Base-by-base conservation (phyloP, 2,113 vertebrate genomes). In the Parus major region DNA sequence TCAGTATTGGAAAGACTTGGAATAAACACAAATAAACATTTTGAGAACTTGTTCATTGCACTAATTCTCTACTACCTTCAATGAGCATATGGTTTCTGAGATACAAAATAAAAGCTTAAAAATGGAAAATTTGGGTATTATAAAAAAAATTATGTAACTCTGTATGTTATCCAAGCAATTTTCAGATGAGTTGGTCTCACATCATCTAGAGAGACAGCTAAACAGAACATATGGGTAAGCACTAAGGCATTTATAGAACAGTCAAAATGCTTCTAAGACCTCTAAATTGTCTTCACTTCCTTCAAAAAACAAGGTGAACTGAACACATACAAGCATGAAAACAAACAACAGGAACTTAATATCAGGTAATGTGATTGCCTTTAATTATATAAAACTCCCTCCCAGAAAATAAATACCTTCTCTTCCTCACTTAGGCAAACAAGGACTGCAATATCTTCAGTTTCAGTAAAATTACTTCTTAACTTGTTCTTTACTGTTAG, bases 31-130 rank as follows among this genome's bases (percentile, higher is more conserved):
- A 88, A 75, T 60, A 87, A 76, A 92, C 50, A 73, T 70, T 73
- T 80, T 79, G 57, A 89, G 77, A 93, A 91, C 68, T 91, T 88
- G 29, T 70, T 75, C 24, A 78, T 44, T 91, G 29, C 20, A 49
- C 22, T 53, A 68, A 59, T 47, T 78, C 39, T 63, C 27, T 56
- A 69, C 35, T 18, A 47, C 41, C 12, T 90, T 82, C 14, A 3
- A 31, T 84, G 83, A 70, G 50, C 65, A 57, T 28, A 81, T 53
- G 85, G 60, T 72, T 86, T 96, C 93, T 91, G 80, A 64, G 85
- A 86, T 91, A 61, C n/a, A 89, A 95, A 93, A 83, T 27, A 94
- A 86, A 91, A 25, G n/a, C 31, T 71, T 63, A 68, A 19, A 81
- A 83, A 86, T 24, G 86, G 47, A 73, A 90, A 86, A 73, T 15